Percentiles rank a stretch among this genome's conserved stretches.
Evolutionary conservation across 2,797 vertebrate genomes (phyloP).

Genomic region (Lepilemur ruficaudatus): DNA sequence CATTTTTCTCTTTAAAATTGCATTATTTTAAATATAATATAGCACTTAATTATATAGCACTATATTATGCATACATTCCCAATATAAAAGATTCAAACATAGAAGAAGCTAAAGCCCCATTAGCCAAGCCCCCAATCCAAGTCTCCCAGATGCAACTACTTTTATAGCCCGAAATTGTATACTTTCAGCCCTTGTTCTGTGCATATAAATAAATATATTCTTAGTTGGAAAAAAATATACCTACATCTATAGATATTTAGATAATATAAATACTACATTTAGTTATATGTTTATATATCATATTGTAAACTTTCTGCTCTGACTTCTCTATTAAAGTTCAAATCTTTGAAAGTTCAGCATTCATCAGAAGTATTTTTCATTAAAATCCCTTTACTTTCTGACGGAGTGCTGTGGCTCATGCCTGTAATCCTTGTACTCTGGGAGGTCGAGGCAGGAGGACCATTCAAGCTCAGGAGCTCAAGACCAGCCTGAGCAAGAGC

Average conservation of each 20-base stretch:
- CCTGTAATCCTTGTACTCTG: too few species aligned
- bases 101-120: not conserved
- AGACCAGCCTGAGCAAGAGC: too few species aligned
- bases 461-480: too few species aligned
- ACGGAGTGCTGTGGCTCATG: too few species aligned
- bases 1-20: not conserved
- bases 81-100: not conserved
- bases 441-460: too few species aligned
- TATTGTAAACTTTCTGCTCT: not conserved
- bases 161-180: not conserved
- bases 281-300: not conserved
- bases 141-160: not conserved
- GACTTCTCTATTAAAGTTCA: not conserved
- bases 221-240: not conserved
- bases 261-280: not conserved
- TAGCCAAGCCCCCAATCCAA: not conserved
- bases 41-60: not conserved
- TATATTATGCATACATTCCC: not conserved
- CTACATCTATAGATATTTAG: not conserved
- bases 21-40: not conserved
- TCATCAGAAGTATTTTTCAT: not conserved
- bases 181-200: not conserved
- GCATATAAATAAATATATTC: not conserved
- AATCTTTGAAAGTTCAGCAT: not conserved
- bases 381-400: not conserved